Evolutionary conservation across 2,797 vertebrate species (phyloP).

Genomic region (Acipenser ruthenus): DNA sequence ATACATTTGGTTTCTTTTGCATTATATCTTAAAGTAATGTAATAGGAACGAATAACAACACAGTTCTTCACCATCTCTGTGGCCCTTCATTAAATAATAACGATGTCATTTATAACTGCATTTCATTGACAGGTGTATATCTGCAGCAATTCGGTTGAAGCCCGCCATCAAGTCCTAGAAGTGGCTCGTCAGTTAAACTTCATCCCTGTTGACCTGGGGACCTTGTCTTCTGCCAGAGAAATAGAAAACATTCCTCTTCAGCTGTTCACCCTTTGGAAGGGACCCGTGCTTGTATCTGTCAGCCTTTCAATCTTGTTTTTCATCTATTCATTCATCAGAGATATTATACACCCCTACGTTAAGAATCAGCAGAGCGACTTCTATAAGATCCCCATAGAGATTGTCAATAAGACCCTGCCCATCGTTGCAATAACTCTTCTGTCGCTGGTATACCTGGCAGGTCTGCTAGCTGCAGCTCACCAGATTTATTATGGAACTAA

Average conservation of each 20-base stretch:
- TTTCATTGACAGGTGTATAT: slow-evolving; percentile 56
- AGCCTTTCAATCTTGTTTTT: slow-evolving; percentile 66
- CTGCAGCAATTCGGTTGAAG: slow-evolving; percentile 65
- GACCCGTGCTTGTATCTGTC: slow-evolving; percentile 61
- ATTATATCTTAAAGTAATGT: too few relatives aligned
- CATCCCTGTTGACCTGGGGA: slow-evolving; percentile 59
- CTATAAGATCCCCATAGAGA: slow-evolving; percentile 72
- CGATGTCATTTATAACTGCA: too few relatives aligned
- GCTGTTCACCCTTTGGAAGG: slow-evolving; percentile 66
- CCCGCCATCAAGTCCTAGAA: slow-evolving; percentile 64
- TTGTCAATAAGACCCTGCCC: slow-evolving; percentile 71
- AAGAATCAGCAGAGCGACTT: slow-evolving; percentile 65
- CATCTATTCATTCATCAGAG: slow-evolving; percentile 65
- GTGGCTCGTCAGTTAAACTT: slow-evolving; percentile 62
- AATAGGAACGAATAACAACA: too few relatives aligned
- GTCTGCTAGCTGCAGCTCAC: slow-evolving; percentile 55
- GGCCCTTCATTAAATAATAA: too few relatives aligned
- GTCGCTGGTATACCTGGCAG: slow-evolving; percentile 63
- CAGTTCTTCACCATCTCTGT: too few relatives aligned
- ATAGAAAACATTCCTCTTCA: slow-evolving; percentile 55
- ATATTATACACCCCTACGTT: slow-evolving; percentile 59
- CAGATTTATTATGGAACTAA: slow-evolving; percentile 68
- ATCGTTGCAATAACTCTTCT: slow-evolving; percentile 65
- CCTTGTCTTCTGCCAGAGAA: slow-evolving; percentile 59
- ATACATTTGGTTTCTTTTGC: too few relatives aligned